Conservation (phyloP, 23 tunicate genomes). For the Ascidia mentula region DNA sequence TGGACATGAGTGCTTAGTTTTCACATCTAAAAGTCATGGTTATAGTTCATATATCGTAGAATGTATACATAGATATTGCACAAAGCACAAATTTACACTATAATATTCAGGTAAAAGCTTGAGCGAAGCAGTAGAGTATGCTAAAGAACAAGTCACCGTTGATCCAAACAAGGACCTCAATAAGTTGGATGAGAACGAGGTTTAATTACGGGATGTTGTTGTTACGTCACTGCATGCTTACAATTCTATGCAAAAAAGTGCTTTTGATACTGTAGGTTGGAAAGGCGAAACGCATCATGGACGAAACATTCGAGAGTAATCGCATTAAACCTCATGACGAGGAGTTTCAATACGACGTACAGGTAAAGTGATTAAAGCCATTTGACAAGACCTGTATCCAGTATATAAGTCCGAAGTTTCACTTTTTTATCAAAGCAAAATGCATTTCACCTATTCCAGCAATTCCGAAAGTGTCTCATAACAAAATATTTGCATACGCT, state of each 20-base stretch:
- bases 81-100: too few relatives aligned
- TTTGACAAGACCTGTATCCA: too few relatives aligned
- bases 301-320: slow-evolving; percentile 57
- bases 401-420: too few relatives aligned
- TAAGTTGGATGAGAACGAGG: slow-evolving; percentile 38
- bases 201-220: not conserved
- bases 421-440: too few relatives aligned
- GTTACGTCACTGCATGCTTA: not conserved
- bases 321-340: slow-evolving; percentile 63
- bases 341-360: slow-evolving; percentile 66
- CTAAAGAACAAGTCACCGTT: slow-evolving; percentile 50
- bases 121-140: slow-evolving; percentile 46
- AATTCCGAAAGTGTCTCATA: too few relatives aligned
- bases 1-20: too few relatives aligned
- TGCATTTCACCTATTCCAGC: too few relatives aligned
- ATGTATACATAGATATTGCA: too few relatives aligned
- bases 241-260: not conserved
- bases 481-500: too few relatives aligned
- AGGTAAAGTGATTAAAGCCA: slow-evolving; percentile 28
- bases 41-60: too few relatives aligned
- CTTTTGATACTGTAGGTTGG: slow-evolving; percentile 25
- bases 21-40: too few relatives aligned
- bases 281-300: slow-evolving; percentile 86
- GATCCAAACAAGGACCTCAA: slow-evolving; percentile 75
- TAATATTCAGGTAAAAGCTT: not conserved